These are phyloP conservation scores for Yponomeuta cagnagella DNA, from an alignment of 2,888 invertebrate genomes.

Conservation along the genomic window DNA sequence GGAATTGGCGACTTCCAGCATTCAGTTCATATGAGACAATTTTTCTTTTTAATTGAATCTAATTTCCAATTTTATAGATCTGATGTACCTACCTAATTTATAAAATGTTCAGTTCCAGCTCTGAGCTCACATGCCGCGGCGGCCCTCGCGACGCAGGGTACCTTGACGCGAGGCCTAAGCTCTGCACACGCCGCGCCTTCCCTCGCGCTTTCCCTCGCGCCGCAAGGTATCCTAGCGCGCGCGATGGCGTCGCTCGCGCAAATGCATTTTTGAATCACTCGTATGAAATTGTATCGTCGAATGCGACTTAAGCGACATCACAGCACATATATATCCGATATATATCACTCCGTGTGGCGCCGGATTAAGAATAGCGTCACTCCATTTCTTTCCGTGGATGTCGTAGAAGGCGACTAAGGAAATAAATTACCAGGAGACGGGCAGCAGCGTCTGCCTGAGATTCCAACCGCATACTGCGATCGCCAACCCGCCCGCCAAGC, in stretches of 20 bases:
- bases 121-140: not conserved
- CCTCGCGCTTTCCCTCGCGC: slow-evolving; percentile 68
- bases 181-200: slow-evolving; percentile 79
- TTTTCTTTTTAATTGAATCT: not conserved
- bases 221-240: slow-evolving; percentile 38
- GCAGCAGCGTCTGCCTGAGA: too few species aligned
- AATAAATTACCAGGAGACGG: too few species aligned
- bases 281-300: too few species aligned
- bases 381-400: too few species aligned
- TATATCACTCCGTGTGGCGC: too few species aligned
- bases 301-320: not conserved
- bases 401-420: too few species aligned
- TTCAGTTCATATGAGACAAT: not conserved
- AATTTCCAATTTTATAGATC: not conserved
- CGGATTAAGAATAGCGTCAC: too few species aligned
- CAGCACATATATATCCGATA: too few species aligned
- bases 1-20: not conserved
- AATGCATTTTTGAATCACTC: slow-evolving; percentile 74
- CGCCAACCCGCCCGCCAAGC: too few species aligned
- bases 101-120: not conserved
- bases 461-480: too few species aligned
- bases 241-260: slow-evolving; percentile 78
- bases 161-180: slow-evolving; percentile 71
- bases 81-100: too few species aligned
- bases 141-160: slow-evolving; percentile 25